These are phyloP conservation scores for Muschampia plurimacula DNA, from an alignment of 2,888 invertebrate species.

Conservation along the genomic window DNA sequence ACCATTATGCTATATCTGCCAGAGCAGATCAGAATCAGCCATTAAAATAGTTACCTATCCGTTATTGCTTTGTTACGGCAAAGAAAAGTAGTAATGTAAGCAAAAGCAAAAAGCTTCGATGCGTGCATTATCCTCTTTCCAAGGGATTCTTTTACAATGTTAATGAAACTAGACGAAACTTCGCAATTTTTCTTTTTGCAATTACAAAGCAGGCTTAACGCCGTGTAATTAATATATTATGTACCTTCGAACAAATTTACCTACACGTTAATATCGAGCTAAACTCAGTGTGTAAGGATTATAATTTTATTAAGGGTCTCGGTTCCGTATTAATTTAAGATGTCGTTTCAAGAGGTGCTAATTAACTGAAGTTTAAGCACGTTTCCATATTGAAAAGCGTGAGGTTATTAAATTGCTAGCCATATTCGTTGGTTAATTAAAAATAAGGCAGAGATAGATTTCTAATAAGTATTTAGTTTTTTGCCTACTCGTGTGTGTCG, in stretches of 20 bases:
- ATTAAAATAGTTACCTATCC: background rate
- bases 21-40: background rate
- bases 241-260: slow-evolving; percentile 30
- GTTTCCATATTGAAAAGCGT: background rate
- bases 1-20: too few relatives aligned
- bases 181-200: slow-evolving; percentile 26
- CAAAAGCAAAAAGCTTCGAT: slow-evolving; percentile 11
- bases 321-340: slow-evolving; percentile 27
- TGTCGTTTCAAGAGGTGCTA: slow-evolving; percentile 21
- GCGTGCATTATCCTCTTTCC: slow-evolving; percentile 22
- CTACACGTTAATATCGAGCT: slow-evolving; percentile 32
- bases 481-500: too few relatives aligned
- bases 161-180: slow-evolving; percentile 9
- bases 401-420: background rate
- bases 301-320: slow-evolving; percentile 39
- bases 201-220: slow-evolving; percentile 11
- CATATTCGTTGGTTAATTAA: too few relatives aligned
- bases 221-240: slow-evolving; percentile 27
- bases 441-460: too few relatives aligned
- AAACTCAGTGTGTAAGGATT: slow-evolving; percentile 37
- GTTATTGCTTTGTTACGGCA: background rate
- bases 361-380: slow-evolving; percentile 23
- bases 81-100: slow-evolving; percentile 18
- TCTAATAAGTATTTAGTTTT: too few relatives aligned
- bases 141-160: slow-evolving; percentile 7